These are phyloP conservation scores for Gallinago media DNA, from an alignment of 2,113 vertebrate species.

Conservation along the genomic window DNA sequence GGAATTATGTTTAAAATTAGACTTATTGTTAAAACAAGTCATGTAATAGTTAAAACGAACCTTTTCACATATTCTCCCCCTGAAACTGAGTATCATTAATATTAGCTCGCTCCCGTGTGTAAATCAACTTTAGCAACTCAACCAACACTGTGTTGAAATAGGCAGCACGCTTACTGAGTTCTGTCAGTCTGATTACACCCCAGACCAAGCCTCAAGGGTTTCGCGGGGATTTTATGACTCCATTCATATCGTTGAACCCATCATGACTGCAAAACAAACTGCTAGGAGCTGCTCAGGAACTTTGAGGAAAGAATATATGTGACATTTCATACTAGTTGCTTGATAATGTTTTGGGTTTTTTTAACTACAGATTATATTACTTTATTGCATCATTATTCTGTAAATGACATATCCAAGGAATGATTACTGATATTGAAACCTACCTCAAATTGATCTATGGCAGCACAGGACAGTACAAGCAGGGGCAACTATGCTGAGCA, in stretches of 20 bases:
- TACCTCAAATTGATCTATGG: background rate
- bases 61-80: background rate
- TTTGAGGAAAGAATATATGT: background rate
- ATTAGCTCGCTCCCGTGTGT: background rate
- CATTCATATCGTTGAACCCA: background rate
- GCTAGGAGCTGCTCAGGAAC: background rate
- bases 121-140: background rate
- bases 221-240: background rate
- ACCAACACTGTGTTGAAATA: background rate
- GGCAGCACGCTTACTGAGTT: background rate
- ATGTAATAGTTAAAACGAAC: background rate
- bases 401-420: background rate
- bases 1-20: background rate
- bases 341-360: background rate
- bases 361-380: background rate
- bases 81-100: background rate
- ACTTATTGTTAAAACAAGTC: background rate
- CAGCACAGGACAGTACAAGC: background rate
- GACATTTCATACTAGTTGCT: background rate
- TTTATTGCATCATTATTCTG: background rate
- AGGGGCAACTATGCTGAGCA: background rate
- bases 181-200: background rate
- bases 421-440: background rate
- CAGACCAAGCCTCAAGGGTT: background rate
- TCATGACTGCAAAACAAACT: background rate